These are phyloP conservation scores for Sebastes kiyomatsui DNA, from an alignment of 2,797 vertebrate genomes.

Conservation along the genomic window DNA sequence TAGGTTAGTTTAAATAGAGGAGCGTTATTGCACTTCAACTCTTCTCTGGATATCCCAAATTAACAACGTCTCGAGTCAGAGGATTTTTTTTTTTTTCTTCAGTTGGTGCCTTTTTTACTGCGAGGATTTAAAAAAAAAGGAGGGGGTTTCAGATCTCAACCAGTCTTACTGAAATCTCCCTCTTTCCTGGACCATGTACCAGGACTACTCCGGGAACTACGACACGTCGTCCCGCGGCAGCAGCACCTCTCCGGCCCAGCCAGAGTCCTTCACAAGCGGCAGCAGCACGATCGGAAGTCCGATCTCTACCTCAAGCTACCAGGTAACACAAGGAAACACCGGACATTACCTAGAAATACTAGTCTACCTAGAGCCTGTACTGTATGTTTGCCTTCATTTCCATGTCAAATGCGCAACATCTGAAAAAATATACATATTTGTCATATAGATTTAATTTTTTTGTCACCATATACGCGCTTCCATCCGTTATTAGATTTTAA, in stretches of 20 bases:
- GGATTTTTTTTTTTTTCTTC: slow-evolving; percentile 59
- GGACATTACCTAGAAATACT: no score
- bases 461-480: background rate
- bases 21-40: slow-evolving; percentile 51
- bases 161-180: slow-evolving; percentile 66
- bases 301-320: slow-evolving; percentile 87
- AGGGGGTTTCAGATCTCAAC: slow-evolving; percentile 44
- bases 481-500: background rate
- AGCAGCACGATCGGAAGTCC: slow-evolving; percentile 86
- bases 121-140: slow-evolving; percentile 61
- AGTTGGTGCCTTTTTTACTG: slow-evolving; percentile 68
- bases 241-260: slow-evolving; percentile 95
- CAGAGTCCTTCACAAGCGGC: slow-evolving; percentile 92
- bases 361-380: background rate
- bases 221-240: slow-evolving; percentile 98
- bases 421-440: background rate
- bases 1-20: slow-evolving; percentile 37
- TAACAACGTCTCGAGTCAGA: slow-evolving; percentile 46
- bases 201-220: slow-evolving; percentile 98
- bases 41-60: slow-evolving; percentile 61
- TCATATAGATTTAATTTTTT: no score
- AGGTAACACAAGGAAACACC: slow-evolving; percentile 78
- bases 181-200: slow-evolving; percentile 94
- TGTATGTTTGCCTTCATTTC: background rate
- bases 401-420: background rate